Evolutionary conservation across 2,888 invertebrate genomes (phyloP), one percentile per base, ranked within the genome.

Genomic region (Perithous albicinctus): DNA sequence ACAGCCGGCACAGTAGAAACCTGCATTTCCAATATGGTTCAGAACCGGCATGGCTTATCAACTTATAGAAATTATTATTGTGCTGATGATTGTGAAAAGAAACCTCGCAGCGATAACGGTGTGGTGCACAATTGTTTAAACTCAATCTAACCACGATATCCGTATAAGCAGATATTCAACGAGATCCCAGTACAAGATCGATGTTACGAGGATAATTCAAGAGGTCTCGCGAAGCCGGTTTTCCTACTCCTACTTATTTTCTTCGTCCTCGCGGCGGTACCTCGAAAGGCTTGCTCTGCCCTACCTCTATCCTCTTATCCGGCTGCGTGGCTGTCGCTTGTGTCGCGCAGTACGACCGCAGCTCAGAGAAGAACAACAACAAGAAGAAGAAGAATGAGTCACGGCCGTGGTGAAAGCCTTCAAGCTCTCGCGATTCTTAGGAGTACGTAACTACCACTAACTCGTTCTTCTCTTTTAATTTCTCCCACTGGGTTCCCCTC

Each of bases 191-290:
- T 43, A 54, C 20, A 38, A 81, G 67, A 81, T 74, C 73, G 63
- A 74, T 67, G 80, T 77, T 69, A 77, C 67, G 73, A 74, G 78
- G 81, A 81, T 78, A 74, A 78, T 81, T 74, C 81, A 69, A 80
- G 77, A n/a, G 63, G 66, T 63, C 41, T 54, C 41, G 74, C 66
- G 35, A 74, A 80, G 77, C 80, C 77, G 77, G 77, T 73, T 73
- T 59, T 73, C 64, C 29, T 70, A 46, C 59, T 75, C 54, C 20
- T 23, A 26, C 29, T 64, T 46, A 15, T 67, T 63, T 18, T 64
- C 70, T 54, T 66, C 64, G 66, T 72, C 41, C 41, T 75, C 56
- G 29, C 23, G 35, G 70, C 64, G 54, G 63, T 70, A 38, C 59
- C 56, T 48, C 43, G 79, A 69, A 56, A 64, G 67, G 23, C 15